phyloP scores from a whole-genome alignment of 2,888 invertebrate species.

The Choreutis nemorana region DNA sequence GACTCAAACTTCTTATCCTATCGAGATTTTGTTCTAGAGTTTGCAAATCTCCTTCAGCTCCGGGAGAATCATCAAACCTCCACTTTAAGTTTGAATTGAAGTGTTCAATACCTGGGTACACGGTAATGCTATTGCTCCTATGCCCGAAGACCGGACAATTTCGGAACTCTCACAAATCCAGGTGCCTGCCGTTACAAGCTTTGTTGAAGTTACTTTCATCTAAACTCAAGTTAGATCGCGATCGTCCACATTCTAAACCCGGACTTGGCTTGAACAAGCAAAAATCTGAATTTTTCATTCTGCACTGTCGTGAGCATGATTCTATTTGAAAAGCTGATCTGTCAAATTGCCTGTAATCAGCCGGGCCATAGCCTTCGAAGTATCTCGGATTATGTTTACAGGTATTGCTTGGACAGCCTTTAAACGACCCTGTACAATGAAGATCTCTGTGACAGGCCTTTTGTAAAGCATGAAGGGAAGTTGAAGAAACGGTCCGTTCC shows the following conservation, averaged over 20 bases:
- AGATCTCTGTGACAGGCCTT: constrained; percentile 55
- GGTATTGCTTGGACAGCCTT: constrained; percentile 42
- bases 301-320: constrained; percentile 53
- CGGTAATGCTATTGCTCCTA: constrained; percentile 59
- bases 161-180: constrained; percentile 63
- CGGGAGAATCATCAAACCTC: constrained; percentile 52
- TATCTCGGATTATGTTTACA: constrained; percentile 56
- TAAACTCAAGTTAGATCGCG: constrained; percentile 56
- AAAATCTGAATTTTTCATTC: constrained; percentile 54
- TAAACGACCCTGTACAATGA: constrained; percentile 53
- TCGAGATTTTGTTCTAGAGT: constrained; percentile 56
- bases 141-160: constrained; percentile 63
- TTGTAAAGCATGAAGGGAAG: constrained; percentile 76
- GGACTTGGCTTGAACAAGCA: constrained; percentile 52
- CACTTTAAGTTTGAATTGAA: constrained; percentile 59
- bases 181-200: constrained; percentile 53
- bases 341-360: constrained; percentile 51
- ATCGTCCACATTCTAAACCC: constrained; percentile 49
- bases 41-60: constrained; percentile 41
- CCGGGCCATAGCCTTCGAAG: constrained; percentile 47
- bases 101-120: constrained; percentile 57
- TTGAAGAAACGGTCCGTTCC: constrained; percentile 79
- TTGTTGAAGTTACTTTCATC: constrained; percentile 59
- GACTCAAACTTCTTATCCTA: constrained; percentile 55
- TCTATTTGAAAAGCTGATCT: constrained; percentile 58